A percentile compares a stretch with the other conserved stretches of the same genome.
phyloP scores from a whole-genome alignment of 2,113 vertebrate genomes.

The Meriones unguiculatus region DNA sequence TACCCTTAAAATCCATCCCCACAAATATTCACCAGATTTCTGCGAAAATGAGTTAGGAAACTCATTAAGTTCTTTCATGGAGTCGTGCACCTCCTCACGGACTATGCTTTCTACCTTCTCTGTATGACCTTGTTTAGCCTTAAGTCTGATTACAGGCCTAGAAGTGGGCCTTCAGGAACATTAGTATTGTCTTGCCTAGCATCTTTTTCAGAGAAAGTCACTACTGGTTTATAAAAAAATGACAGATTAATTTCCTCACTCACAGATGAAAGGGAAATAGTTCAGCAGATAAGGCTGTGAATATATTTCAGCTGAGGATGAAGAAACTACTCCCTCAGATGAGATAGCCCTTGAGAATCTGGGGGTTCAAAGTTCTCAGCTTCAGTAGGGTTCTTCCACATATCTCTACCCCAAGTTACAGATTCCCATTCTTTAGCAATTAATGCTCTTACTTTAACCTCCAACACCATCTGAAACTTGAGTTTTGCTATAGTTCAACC shows the following conservation, averaged over 20 bases:
- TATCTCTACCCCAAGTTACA: not conserved
- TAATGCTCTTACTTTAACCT: not conserved
- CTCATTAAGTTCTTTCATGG: not conserved
- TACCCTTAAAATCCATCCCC: not conserved
- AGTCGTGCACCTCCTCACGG: not conserved
- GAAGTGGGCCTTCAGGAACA: not conserved
- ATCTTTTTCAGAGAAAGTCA: not conserved
- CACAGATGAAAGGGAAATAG: not conserved
- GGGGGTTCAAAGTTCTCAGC: not conserved
- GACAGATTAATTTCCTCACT: not conserved
- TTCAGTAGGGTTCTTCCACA: not conserved
- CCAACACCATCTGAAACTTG: not conserved
- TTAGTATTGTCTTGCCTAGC: not conserved
- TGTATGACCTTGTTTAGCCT: not conserved
- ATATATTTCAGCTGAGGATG: not conserved
- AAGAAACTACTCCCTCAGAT: not conserved
- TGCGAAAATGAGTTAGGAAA: not conserved
- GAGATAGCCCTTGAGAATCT: not conserved
- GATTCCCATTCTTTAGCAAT: not conserved
- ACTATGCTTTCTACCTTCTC: not conserved
- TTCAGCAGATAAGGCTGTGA: not conserved
- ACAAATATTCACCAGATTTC: not conserved
- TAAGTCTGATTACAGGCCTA: not conserved
- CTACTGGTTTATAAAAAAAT: not conserved
- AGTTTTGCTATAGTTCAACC: not conserved